Base-by-base conservation (phyloP, 2,113 vertebrate genomes). In the Ophthalmolycus amberensis region DNA sequence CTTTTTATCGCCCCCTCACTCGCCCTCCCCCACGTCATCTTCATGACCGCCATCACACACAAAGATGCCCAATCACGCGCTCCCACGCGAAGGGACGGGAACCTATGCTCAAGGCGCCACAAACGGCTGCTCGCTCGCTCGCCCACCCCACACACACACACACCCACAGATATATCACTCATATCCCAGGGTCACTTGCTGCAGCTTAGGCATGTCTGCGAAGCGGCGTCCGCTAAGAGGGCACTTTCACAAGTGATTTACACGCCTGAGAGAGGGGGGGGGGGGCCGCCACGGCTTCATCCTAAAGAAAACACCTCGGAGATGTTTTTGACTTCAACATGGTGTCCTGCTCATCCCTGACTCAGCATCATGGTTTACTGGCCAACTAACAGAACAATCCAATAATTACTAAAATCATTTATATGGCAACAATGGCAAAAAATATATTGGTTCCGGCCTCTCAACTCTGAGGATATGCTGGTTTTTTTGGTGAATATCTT, bases 191-290 rank as follows among this genome's bases (percentile, higher is more conserved):
- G 85, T 91, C 89, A 88, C 79, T 82, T 71, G 22, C 38, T 82
- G 83, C 79, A 91, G 88, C 65, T 80, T 64, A 75, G 42, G 88
- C 87, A 70, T 82, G 88, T 88, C 84, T 86, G 56, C 8, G 52
- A 62, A 4, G 16, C 48, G 5, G 25, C 46, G 27, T 48, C 9
- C 16, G 16, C 58, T 83, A 82, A 89, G 81, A 82, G 74, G 66
- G 50, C 46, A 62, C 77, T 84, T 79, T 80, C 22, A 56, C 25
- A 38, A 78, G 78, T 22, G 18, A 66, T 83, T 85, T 75, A 58
- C 63, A 85, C 46, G 59, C 50, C 77, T 91, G 60, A 79, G 58
- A 79, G 58, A 63, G 66, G 77, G 60, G 29, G 29, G 29, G 29
- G 29, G 29, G 50, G n/a, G 68, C 42, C 29, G 68, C 82, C 75